phyloP scores from a whole-genome alignment of 2,888 invertebrate species.

The Drosophila gaucha region DNA sequence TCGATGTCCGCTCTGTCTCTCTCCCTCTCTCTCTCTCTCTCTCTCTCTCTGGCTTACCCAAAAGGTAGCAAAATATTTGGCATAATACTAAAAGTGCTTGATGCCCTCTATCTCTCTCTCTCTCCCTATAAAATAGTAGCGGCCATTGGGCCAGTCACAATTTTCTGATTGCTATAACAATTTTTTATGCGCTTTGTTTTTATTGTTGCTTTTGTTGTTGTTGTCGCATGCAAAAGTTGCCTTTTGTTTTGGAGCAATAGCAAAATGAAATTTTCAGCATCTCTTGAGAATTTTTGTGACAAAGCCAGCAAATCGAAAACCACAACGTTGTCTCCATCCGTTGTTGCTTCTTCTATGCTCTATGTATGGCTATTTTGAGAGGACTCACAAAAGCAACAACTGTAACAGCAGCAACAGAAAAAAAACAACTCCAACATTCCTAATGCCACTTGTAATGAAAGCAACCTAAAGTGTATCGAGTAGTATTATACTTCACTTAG shows the following conservation, averaged over 20 bases:
- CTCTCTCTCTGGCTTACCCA: not conserved
- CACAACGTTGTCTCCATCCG: constrained; percentile 47
- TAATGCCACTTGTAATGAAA: constrained; percentile 57
- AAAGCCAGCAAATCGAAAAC: constrained; percentile 63
- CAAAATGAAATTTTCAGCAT: constrained; percentile 69
- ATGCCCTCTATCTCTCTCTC: constrained; percentile 6
- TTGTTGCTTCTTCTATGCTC: not conserved
- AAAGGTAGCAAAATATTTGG: constrained; percentile 67
- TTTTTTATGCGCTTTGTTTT: constrained; percentile 36
- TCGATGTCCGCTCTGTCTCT: not conserved
- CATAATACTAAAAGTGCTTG: constrained; percentile 68
- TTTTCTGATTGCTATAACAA: constrained; percentile 68
- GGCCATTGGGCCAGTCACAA: constrained; percentile 54
- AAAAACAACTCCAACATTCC: constrained; percentile 19
- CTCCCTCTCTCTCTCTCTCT: not conserved
- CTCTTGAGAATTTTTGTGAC: constrained; percentile 66
- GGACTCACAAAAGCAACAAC: constrained; percentile 17
- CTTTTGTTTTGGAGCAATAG: constrained; percentile 58
- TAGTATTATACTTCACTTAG: not conserved
- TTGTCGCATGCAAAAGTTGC: constrained; percentile 50
- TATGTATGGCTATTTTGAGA: constrained; percentile 27
- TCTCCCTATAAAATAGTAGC: not conserved
- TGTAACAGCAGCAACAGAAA: constrained; percentile 11
- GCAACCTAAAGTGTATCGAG: not conserved
- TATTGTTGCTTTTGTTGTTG: constrained; percentile 23